These are phyloP conservation scores for Paradoxurus hermaphroditus DNA, from an alignment of 2,113 vertebrate species.

Conservation along the genomic window DNA sequence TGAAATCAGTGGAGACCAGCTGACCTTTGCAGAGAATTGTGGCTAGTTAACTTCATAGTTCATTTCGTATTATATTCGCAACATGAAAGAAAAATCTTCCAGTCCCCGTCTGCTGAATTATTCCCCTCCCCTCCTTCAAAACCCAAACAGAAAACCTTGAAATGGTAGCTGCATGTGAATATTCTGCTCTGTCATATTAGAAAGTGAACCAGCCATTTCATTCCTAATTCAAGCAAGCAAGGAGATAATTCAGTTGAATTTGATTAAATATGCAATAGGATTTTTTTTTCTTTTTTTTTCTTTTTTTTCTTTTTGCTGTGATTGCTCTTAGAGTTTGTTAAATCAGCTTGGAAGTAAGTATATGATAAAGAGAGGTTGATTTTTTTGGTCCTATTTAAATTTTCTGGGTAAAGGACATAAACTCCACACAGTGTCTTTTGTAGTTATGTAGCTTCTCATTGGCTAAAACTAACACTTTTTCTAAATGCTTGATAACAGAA, in stretches of 20 bases:
- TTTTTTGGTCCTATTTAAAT: neutral
- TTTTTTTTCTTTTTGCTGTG: neutral
- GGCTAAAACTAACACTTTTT: neutral
- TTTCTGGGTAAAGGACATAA: neutral
- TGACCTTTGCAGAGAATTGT: slow-evolving; percentile 63
- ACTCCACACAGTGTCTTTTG: neutral
- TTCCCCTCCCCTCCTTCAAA: neutral
- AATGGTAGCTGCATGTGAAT: neutral
- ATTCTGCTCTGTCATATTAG: neutral
- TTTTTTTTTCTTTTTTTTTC: neutral
- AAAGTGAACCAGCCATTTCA: neutral
- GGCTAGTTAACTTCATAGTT: slow-evolving; percentile 62
- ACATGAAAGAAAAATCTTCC: slow-evolving; percentile 59
- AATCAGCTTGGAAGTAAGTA: neutral
- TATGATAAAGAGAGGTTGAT: neutral
- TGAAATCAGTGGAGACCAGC: slow-evolving; percentile 53
- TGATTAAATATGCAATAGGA: neutral
- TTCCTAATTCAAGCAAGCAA: neutral
- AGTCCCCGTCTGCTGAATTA: slow-evolving; percentile 45
- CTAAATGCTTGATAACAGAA: neutral
- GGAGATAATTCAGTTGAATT: neutral
- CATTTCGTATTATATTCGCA: slow-evolving; percentile 62
- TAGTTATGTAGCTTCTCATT: neutral
- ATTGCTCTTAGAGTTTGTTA: neutral
- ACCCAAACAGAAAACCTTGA: neutral